Percentiles rank a stretch among this genome's conserved stretches.
Evolutionary conservation across 2,113 vertebrate species (phyloP).

Genomic region (Phoenicopterus ruber): DNA sequence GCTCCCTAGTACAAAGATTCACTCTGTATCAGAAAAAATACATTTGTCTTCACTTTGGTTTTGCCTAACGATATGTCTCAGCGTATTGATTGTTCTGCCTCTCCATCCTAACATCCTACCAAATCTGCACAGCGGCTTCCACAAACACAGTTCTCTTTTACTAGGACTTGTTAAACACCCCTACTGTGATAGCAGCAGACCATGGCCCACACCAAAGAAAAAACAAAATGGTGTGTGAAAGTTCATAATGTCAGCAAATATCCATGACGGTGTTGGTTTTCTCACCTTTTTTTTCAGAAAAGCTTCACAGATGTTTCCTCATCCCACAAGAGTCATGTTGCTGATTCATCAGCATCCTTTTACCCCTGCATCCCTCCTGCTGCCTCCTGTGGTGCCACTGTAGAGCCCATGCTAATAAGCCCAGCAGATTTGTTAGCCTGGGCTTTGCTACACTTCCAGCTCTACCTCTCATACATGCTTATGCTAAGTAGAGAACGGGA

Average conservation of each 20-base stretch:
- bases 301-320: neutral
- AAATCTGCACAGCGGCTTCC: neutral
- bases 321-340: neutral
- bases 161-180: neutral
- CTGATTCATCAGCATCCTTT: neutral
- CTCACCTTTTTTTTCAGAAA: neutral
- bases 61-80: neutral
- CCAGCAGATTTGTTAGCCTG: neutral
- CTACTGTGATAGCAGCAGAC: constrained; percentile 4
- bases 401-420: neutral
- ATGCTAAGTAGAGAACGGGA: neutral
- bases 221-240: neutral
- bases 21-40: neutral
- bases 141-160: neutral
- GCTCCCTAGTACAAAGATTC: neutral
- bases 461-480: neutral
- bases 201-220: neutral
- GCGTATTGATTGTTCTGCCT: neutral
- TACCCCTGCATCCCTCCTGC: neutral
- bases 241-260: neutral
- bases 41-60: neutral
- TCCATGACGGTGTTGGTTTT: neutral
- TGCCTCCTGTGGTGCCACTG: neutral
- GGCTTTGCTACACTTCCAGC: neutral
- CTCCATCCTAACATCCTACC: neutral